Evolutionary conservation across 64 coral and sea anemone genomes (phyloP).

Genomic region (Astreopora myriophthalma): DNA sequence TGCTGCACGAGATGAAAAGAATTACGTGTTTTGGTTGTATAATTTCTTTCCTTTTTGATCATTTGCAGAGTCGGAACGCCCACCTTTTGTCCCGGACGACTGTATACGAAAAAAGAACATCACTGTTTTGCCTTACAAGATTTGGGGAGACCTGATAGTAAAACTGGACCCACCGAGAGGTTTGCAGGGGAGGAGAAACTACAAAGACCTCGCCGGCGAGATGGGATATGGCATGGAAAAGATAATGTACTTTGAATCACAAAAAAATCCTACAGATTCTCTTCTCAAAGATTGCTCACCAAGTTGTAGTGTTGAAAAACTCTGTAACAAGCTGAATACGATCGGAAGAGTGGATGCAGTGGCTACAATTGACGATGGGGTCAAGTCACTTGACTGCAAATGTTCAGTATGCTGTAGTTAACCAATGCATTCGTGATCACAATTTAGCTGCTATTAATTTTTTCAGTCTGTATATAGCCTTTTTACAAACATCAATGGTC

Average conservation of each 20-base stretch:
- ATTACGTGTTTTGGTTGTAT: too few relatives aligned
- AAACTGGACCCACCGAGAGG: background rate
- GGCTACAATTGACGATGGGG: background rate
- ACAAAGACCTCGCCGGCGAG: background rate
- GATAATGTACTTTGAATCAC: background rate
- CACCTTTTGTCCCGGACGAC: background rate
- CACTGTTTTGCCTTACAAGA: background rate
- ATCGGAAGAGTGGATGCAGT: slow-evolving; percentile 14
- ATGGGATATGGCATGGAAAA: background rate
- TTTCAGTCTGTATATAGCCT: too few relatives aligned
- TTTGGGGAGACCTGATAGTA: background rate
- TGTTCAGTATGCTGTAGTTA: background rate
- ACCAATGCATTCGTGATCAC: too few relatives aligned
- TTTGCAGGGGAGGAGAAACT: background rate
- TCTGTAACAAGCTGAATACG: background rate
- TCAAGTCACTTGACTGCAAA: slow-evolving; percentile 19
- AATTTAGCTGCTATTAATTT: too few relatives aligned
- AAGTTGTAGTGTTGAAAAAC: background rate
- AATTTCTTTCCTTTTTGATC: background rate
- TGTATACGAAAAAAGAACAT: background rate
- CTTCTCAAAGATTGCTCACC: background rate
- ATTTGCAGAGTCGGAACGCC: background rate
- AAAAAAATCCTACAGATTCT: background rate
- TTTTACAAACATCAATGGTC: too few relatives aligned
- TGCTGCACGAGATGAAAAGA: too few relatives aligned